Conservation (phyloP, 1,140 invertebrate species). For the Dendrolimus kikuchii region DNA sequence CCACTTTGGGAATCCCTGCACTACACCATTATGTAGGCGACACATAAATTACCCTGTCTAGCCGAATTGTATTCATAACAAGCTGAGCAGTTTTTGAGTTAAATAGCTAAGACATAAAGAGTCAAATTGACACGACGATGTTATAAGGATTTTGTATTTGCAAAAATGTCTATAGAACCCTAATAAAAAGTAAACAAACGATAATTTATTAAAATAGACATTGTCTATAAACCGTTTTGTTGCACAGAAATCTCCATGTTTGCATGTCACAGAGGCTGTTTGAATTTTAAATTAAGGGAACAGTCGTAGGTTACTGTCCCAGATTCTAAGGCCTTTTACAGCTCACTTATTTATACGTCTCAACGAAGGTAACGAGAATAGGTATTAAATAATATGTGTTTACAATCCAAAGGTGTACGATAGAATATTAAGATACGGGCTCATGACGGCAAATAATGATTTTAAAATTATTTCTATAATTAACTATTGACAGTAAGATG, state of each 20-base stretch:
- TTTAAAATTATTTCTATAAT: no score
- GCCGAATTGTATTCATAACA: no score
- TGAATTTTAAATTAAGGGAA: constrained; percentile 29
- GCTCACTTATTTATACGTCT: constrained; percentile 6
- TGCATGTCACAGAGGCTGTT: constrained; percentile 23
- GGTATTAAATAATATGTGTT: constrained; percentile 2
- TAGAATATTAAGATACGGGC: no score
- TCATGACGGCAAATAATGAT: no score
- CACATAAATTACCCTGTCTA: no score
- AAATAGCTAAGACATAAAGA: no score
- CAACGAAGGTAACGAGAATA: constrained; percentile 15
- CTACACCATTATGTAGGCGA: no score
- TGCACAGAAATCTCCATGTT: constrained; percentile 21
- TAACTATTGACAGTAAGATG: no score
- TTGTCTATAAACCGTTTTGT: constrained; percentile 19
- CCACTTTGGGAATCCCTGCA: no score
- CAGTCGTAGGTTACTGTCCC: constrained; percentile 21
- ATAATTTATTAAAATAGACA: constrained; percentile 9
- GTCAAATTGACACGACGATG: background rate
- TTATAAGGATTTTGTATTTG: background rate
- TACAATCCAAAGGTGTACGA: no score
- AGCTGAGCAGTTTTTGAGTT: no score
- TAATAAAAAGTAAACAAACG: constrained; percentile 3
- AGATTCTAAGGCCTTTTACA: constrained; percentile 20
- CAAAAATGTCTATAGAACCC: constrained; percentile 4